Evolutionary conservation across 2,888 invertebrate species (phyloP).

Genomic region (Drosophila paracracens): DNA sequence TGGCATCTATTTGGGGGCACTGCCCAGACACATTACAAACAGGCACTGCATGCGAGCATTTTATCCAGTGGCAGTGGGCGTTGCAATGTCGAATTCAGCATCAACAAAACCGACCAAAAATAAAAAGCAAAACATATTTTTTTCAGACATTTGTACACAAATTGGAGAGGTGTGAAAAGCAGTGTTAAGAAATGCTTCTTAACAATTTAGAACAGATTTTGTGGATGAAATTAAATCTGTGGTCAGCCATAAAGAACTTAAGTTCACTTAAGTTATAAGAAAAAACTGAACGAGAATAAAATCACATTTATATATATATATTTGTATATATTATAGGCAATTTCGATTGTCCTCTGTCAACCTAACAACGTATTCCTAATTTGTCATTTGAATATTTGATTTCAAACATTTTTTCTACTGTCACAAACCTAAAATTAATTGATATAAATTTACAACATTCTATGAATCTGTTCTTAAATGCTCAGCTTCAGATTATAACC

Average conservation of each 20-base stretch:
- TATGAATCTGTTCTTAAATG: not conserved
- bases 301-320: too few relatives aligned
- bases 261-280: not conserved
- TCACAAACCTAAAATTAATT: not conserved
- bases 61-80: slow-evolving; percentile 35
- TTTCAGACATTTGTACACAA: slow-evolving; percentile 13
- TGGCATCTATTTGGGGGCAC: slow-evolving; percentile 14
- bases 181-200: slow-evolving; percentile 4
- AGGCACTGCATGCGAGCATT: slow-evolving; percentile 56
- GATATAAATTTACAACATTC: not conserved
- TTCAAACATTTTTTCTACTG: not conserved
- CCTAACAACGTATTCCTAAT: not conserved
- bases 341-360: too few relatives aligned
- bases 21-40: slow-evolving; percentile 75
- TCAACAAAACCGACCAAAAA: slow-evolving; percentile 13
- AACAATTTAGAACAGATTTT: slow-evolving; percentile 15
- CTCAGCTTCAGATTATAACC: not conserved
- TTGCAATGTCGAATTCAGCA: slow-evolving; percentile 37
- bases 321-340: too few relatives aligned
- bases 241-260: not conserved
- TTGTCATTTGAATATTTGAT: not conserved
- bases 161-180: slow-evolving; percentile 41
- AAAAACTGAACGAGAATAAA: not conserved
- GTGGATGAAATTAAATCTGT: not conserved
- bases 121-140: slow-evolving; percentile 16